A percentile compares a stretch with the other conserved stretches of the same genome.
These are phyloP conservation scores for Sebastolobus alascanus DNA, from an alignment of 2,797 vertebrate species.

Conservation along the genomic window DNA sequence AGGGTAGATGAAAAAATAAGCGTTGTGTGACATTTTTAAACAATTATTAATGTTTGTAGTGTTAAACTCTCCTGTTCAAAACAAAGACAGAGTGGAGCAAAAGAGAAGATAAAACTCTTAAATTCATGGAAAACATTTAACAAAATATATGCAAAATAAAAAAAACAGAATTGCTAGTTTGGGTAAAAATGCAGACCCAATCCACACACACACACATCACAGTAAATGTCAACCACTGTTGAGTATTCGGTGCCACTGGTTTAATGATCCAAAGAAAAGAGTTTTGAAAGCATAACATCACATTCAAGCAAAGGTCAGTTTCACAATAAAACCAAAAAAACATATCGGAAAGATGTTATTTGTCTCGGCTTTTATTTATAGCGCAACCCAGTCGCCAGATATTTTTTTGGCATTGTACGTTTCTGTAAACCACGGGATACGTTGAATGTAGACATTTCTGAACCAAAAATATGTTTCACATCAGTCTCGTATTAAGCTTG, in stretches of 20 bases:
- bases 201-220: constrained; percentile 1
- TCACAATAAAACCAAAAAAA: constrained; percentile 29
- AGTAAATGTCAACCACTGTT: constrained; percentile 22
- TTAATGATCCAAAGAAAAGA: constrained; percentile 39
- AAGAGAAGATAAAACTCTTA: neutral
- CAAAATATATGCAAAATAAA: constrained; percentile 1
- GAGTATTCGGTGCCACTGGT: constrained; percentile 10
- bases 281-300: constrained; percentile 26
- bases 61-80: neutral
- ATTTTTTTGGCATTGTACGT: neutral
- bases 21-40: constrained; percentile 14
- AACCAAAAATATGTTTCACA: neutral
- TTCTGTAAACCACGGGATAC: neutral
- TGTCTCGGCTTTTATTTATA: constrained; percentile 19
- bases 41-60: neutral
- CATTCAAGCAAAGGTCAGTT: constrained; percentile 9
- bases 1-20: neutral
- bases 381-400: neutral
- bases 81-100: neutral
- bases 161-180: neutral
- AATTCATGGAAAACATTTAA: neutral
- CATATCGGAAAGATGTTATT: constrained; percentile 7
- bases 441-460: neutral
- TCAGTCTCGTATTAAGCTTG: neutral
- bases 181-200: neutral